Conservation (phyloP, 1,140 invertebrate species). For the Daktulosphaira vitifoliae region DNA sequence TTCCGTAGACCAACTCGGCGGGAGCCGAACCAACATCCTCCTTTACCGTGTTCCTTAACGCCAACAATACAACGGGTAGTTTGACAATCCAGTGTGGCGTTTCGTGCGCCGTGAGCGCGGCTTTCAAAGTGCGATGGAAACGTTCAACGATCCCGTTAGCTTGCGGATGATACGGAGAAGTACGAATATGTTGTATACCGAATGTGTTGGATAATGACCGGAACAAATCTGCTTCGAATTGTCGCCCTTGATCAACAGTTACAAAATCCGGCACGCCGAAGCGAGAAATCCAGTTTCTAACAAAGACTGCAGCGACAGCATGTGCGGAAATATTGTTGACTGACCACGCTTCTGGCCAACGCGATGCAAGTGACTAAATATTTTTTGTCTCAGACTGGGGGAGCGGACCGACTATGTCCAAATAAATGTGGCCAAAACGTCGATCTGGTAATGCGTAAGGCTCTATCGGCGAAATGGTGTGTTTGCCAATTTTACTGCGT, state of each 20-base stretch:
- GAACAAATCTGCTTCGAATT: constrained; percentile 39
- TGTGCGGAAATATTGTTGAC: constrained; percentile 39
- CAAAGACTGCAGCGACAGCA: constrained; percentile 37
- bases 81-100: constrained; percentile 34
- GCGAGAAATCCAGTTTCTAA: constrained; percentile 38
- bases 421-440: constrained; percentile 39
- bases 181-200: constrained; percentile 33
- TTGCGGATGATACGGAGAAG: constrained; percentile 42
- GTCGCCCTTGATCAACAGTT: constrained; percentile 41
- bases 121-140: constrained; percentile 44
- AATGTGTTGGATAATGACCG: not conserved
- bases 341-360: constrained; percentile 42
- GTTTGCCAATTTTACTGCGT: not conserved
- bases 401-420: constrained; percentile 46
- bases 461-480: not conserved
- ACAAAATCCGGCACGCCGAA: constrained; percentile 41
- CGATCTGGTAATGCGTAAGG: not conserved
- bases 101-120: constrained; percentile 38
- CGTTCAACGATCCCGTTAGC: constrained; percentile 39
- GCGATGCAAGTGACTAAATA: constrained; percentile 41
- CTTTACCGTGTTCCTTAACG: not conserved
- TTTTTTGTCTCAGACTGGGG: constrained; percentile 36
- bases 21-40: constrained; percentile 37
- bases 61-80: constrained; percentile 36
- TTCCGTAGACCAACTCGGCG: constrained; percentile 33